Evolutionary conservation across 2,888 invertebrate species (phyloP).

Genomic region (Sycophila texana): DNA sequence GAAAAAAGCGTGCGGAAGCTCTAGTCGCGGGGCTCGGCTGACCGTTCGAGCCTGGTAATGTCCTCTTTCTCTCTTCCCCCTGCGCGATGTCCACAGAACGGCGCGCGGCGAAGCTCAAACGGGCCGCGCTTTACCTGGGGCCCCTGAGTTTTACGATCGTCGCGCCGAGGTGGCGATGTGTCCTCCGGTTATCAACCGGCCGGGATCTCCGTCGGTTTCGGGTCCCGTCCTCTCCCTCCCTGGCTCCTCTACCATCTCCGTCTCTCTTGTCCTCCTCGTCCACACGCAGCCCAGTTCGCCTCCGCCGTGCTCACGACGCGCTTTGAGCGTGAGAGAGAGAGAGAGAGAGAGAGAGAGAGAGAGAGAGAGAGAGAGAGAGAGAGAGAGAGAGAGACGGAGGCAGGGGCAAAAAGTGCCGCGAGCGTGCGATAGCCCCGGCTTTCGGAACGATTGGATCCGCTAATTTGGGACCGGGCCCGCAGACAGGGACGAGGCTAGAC

Average conservation of each 20-base stretch:
- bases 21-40: not conserved
- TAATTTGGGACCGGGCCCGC: slow-evolving; percentile 55
- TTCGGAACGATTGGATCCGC: slow-evolving; percentile 57
- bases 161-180: slow-evolving; percentile 75
- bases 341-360: slow-evolving; percentile 40
- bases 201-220: slow-evolving; percentile 54
- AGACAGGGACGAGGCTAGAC: slow-evolving; percentile 17
- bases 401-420: slow-evolving; percentile 51
- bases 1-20: not conserved
- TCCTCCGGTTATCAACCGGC: slow-evolving; percentile 71
- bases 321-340: slow-evolving; percentile 3
- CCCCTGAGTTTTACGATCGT: slow-evolving; percentile 74
- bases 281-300: slow-evolving; percentile 11
- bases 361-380: slow-evolving; percentile 41
- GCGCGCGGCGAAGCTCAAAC: slow-evolving; percentile 64
- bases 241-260: not conserved
- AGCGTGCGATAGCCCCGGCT: not conserved
- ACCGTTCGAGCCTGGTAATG: slow-evolving; percentile 18
- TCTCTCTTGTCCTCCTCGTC: slow-evolving; percentile 26
- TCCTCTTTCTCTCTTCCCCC: slow-evolving; percentile 60
- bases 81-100: slow-evolving; percentile 2
- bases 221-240: slow-evolving; percentile 19
- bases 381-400: slow-evolving; percentile 27
- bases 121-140: slow-evolving; percentile 73
- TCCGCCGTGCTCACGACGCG: not conserved